These are phyloP conservation scores for Rhinichthys osculus DNA, from an alignment of 2,797 vertebrate genomes.

Conservation along the genomic window DNA sequence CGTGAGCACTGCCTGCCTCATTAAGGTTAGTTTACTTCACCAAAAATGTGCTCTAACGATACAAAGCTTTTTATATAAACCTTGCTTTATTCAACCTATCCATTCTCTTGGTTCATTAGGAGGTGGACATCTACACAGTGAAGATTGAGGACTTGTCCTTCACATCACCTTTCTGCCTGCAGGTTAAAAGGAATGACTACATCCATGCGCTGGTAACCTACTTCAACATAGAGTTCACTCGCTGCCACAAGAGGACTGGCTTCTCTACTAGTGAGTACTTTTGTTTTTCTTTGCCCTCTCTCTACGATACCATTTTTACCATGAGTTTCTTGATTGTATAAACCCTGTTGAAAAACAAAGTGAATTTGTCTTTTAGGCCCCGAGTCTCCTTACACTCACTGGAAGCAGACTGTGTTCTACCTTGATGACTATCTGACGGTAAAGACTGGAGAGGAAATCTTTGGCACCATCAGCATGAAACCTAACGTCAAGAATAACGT, in stretches of 20 bases:
- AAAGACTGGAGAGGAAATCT: constrained; percentile 93
- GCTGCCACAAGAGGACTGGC: constrained; percentile 93
- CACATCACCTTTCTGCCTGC: constrained; percentile 94
- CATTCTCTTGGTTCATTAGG: constrained; percentile 70
- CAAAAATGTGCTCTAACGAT: no score
- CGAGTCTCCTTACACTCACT: constrained; percentile 94
- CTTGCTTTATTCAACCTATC: not conserved
- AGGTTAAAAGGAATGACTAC: constrained; percentile 94
- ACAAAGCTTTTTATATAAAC: no score
- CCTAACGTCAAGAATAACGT: constrained; percentile 95
- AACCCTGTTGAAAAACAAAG: not conserved
- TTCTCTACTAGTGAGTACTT: constrained; percentile 88
- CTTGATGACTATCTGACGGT: constrained; percentile 94
- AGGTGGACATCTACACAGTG: constrained; percentile 95
- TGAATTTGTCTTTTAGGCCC: constrained; percentile 77
- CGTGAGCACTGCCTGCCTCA: constrained; percentile 90
- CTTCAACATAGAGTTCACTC: constrained; percentile 96
- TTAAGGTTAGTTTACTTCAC: constrained; percentile 80
- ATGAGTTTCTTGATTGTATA: not conserved
- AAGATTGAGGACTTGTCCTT: constrained; percentile 93
- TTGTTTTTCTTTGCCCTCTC: not conserved
- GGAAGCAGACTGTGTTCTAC: constrained; percentile 97
- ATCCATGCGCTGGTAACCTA: constrained; percentile 93
- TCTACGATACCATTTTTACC: not conserved
- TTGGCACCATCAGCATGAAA: constrained; percentile 94